Base-by-base conservation (phyloP, 92 coral and sea anemone genomes). In the Siderastrea radians region DNA sequence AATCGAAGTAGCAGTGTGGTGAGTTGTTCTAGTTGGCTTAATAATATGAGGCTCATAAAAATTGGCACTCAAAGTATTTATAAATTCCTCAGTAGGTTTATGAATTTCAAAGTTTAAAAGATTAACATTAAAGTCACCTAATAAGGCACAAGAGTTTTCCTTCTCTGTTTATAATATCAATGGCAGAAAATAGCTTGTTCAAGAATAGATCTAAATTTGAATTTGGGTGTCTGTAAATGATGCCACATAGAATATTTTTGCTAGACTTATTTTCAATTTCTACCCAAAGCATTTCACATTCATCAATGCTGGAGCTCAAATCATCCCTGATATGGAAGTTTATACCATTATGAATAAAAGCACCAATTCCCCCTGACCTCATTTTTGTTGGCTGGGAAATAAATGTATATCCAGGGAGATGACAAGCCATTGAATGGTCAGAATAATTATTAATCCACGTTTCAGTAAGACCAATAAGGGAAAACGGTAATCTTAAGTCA, bases 291-390 rank as follows among this genome's bases (percentile, higher is more conserved):
- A 79, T 60, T 67, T 85, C 89, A 85, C 50, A 85, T 66, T 75
- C 82, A 70, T 85, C 89, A 76, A 57, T 77, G 19, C 82, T 85
- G 46, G 84, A 48, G 63, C 83, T 84, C 50, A 84, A 70, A 69
- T 74, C 88, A 72, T 74, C 81, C 51, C 88, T 63, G 3, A 65
- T 51, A 52, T 85, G 77, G 62, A 86, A 86, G 77, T 77, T 73
- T 65, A 58, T 75, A 45, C 50, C 75, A 74, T 63, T 54, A 16
- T 59, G 74, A 78, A 90, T 85, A 54, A 85, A 80, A 62, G 86
- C 81, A 46, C 94, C 91, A 75, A 82, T 88, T 2, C 94, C 91
- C 19, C 94, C 94, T 49, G 91, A 89, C 84, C 68, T 81, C 58
- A 66, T 64, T 8, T 72, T 51, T 1, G 81, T 82, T 61, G 88